These are phyloP conservation scores for Sclerodermus sp. DNA, from an alignment of 2,888 invertebrate species.

Conservation along the genomic window DNA sequence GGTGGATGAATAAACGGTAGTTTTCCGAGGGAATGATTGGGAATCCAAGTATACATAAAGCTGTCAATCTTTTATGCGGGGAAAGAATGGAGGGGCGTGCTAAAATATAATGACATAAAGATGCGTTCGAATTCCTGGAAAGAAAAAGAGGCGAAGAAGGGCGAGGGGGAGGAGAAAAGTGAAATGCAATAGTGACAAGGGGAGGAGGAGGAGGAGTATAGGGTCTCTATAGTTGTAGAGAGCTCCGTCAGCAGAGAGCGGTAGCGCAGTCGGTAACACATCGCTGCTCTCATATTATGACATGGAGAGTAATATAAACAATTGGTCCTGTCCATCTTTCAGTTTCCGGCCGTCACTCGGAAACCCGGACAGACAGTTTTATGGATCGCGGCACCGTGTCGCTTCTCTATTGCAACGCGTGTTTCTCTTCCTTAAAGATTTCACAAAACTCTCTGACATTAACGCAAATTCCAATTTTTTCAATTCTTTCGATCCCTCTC, in stretches of 20 bases:
- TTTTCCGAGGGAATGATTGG: no score
- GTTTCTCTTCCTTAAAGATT: not conserved
- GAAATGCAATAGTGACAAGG: no score
- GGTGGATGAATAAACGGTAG: no score
- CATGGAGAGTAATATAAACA: slow-evolving; percentile 54
- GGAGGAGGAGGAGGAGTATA: no score
- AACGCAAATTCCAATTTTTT: no score
- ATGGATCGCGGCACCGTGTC: slow-evolving; percentile 52
- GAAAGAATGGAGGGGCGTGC: slow-evolving; percentile 33
- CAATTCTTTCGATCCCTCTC: no score
- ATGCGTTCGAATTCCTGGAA: slow-evolving; percentile 52
- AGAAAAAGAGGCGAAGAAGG: slow-evolving; percentile 30
- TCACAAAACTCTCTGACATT: no score
- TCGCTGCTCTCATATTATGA: slow-evolving; percentile 49
- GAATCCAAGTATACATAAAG: no score
- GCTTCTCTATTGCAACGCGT: not conserved
- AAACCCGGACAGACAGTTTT: slow-evolving; percentile 50
- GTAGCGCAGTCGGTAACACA: slow-evolving; percentile 24
- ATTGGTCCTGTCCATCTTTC: slow-evolving; percentile 56
- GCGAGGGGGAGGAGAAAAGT: not conserved
- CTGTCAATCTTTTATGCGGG: no score
- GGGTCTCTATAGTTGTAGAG: no score
- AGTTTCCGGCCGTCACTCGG: slow-evolving; percentile 56
- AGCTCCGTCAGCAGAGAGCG: no score
- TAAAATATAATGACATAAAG: slow-evolving; percentile 36